phyloP scores from a whole-genome alignment of 1,140 invertebrate species.

The Goniozus legneri region DNA sequence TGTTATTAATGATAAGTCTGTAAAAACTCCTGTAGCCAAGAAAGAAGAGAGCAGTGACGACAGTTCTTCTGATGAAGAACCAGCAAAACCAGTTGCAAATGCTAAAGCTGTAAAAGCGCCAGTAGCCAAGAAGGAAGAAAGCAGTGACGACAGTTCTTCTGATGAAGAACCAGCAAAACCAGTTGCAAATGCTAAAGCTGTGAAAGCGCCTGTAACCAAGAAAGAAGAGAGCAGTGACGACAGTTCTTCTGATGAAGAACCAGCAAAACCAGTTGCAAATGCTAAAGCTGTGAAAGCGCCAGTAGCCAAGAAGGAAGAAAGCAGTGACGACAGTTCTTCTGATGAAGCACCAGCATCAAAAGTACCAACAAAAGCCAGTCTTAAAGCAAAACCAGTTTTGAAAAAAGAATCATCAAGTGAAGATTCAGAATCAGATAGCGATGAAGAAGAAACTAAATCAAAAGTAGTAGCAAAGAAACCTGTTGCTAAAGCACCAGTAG shows the following conservation, averaged over 20 bases:
- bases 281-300: conserved; percentile 22
- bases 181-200: background rate
- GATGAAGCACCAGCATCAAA: conserved; percentile 30
- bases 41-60: conserved; percentile 52
- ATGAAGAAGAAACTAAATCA: conserved; percentile 13
- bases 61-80: conserved; percentile 40
- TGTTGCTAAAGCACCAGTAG: conserved; percentile 14
- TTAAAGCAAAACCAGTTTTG: background rate
- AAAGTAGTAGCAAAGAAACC: conserved; percentile 16
- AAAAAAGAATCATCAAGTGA: conserved; percentile 20
- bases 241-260: conserved; percentile 31
- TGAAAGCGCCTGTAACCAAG: background rate
- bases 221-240: conserved; percentile 21
- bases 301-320: conserved; percentile 44
- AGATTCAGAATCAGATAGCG: conserved; percentile 25
- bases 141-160: conserved; percentile 39
- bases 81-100: conserved; percentile 16
- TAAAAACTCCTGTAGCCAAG: conserved; percentile 28
- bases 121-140: background rate
- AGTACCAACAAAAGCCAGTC: conserved; percentile 6
- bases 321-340: conserved; percentile 45
- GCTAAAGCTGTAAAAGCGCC: conserved; percentile 8
- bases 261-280: conserved; percentile 14
- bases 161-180: conserved; percentile 26
- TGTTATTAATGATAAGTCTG: background rate